Evolutionary conservation across 2,888 invertebrate genomes (phyloP), one percentile per base, ranked within the genome.

Genomic region (Abscondita cerata): DNA sequence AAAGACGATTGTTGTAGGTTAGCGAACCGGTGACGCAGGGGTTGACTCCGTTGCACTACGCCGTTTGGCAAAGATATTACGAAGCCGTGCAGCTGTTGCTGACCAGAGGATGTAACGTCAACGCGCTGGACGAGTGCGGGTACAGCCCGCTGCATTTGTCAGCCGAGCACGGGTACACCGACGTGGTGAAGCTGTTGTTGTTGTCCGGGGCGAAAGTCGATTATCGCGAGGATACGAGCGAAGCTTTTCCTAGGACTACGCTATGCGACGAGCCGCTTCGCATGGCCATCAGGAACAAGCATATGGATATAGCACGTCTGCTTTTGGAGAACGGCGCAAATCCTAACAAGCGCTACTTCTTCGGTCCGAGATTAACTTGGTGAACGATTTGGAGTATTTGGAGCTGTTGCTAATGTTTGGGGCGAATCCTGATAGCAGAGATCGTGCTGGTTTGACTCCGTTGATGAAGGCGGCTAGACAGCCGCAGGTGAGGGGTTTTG

Each of bases 351-450:
- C 85, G 92, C 15, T 94, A 95, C n/a, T n/a, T n/a, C 81, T 92
- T 94, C 78, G 95, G 95, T n/a, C 93, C 0, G 95, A 96, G 81
- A 93, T 96, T 73, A 95, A 95, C 79, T 83, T 95, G 74, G 89
- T 95, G 1, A 91, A 90, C 0, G 92, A 95, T 73, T 83, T 91
- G 52, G 89, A 92, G 69, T 94, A 92, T 74, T 78, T 96, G 78
- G 90, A 93, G 75, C 82, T 96, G 68, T 82, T 96, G 65, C 83
- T 96, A 58, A 88, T 88, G 13, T 92, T 92, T 75, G 96, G 95
- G 1, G 96, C 96, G 1, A 87, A 93, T 77, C 92, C 96, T 40
- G 93, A 96, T 79, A 90, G 92, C 18, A 83, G 92, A 55, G 95
- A 95, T 75, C 83, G 96, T 33, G 89, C 93, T 61, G 96, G 96